A percentile compares a stretch with the other conserved stretches of the same genome.
phyloP scores from a whole-genome alignment of 2,797 vertebrate species.

The Otus scops region DNA sequence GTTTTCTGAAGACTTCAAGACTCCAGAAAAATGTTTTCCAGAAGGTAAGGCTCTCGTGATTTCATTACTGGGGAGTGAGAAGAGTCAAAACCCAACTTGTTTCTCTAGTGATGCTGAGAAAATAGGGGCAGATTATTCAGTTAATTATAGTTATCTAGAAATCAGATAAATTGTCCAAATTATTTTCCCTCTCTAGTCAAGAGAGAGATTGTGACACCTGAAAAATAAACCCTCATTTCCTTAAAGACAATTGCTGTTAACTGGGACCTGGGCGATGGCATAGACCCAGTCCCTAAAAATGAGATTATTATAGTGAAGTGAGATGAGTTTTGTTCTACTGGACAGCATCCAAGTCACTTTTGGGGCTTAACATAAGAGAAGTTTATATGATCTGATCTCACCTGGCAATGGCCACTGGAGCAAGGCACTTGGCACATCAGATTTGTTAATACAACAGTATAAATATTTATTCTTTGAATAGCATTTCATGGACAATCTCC shows the following conservation, averaged over 20 bases:
- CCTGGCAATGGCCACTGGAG: background rate
- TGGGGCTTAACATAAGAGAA: background rate
- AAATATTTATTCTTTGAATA: background rate
- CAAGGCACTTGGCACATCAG: background rate
- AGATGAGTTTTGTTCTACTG: background rate
- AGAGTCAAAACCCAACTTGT: background rate
- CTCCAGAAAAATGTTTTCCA: constrained; percentile 91
- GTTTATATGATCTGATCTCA: background rate
- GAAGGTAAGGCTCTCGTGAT: constrained; percentile 76
- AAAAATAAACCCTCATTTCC: background rate
- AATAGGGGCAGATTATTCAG: background rate
- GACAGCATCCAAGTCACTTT: background rate
- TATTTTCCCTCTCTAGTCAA: background rate
- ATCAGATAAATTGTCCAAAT: background rate
- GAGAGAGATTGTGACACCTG: background rate
- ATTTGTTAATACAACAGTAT: background rate
- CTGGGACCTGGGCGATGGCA: background rate
- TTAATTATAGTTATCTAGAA: background rate
- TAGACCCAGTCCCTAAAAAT: rapidly evolving
- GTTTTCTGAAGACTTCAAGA: constrained; percentile 82
- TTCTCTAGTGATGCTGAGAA: background rate
- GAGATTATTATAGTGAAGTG: background rate
- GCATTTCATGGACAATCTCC: background rate
- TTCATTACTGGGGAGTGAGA: background rate
- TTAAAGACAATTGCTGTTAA: background rate